Percentiles rank a stretch among this genome's conserved stretches.
Evolutionary conservation across 2,888 invertebrate genomes (phyloP).

Genomic region (Heliconius erato): DNA sequence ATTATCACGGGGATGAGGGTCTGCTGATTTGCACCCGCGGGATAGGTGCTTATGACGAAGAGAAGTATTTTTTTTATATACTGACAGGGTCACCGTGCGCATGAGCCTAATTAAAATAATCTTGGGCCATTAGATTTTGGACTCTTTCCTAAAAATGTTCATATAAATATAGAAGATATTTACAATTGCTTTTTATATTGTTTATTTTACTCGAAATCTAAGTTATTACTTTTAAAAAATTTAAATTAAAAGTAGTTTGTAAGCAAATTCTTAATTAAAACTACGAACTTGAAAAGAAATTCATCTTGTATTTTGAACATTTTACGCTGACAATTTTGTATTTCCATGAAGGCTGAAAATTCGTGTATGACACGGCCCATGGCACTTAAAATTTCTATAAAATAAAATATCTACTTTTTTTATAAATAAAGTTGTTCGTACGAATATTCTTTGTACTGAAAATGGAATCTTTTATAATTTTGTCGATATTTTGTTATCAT

Average conservation of each 20-base stretch:
- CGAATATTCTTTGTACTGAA: slow-evolving; percentile 5
- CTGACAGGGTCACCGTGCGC: background rate
- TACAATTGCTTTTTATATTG: background rate
- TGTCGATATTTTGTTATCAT: background rate
- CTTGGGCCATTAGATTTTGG: no score
- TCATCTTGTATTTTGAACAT: background rate
- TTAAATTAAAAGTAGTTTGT: background rate
- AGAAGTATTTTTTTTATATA: background rate
- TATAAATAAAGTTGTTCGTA: background rate
- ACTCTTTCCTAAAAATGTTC: no score
- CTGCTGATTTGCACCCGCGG: background rate
- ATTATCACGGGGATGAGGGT: slow-evolving; percentile 1
- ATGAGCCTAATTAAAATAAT: background rate
- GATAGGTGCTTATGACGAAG: background rate
- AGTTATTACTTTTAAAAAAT: background rate
- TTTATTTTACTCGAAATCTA: background rate
- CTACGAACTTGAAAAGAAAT: background rate
- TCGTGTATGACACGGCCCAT: background rate
- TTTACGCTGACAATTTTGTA: background rate
- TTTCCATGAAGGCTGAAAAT: slow-evolving; percentile 9
- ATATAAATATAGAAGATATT: background rate
- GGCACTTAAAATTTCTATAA: slow-evolving; percentile 11
- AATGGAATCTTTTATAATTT: slow-evolving; percentile 8
- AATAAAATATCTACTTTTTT: slow-evolving; percentile 5
- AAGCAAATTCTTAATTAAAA: background rate